Base-by-base conservation (phyloP, 2,888 invertebrate species). In the Eristalis tenax region DNA sequence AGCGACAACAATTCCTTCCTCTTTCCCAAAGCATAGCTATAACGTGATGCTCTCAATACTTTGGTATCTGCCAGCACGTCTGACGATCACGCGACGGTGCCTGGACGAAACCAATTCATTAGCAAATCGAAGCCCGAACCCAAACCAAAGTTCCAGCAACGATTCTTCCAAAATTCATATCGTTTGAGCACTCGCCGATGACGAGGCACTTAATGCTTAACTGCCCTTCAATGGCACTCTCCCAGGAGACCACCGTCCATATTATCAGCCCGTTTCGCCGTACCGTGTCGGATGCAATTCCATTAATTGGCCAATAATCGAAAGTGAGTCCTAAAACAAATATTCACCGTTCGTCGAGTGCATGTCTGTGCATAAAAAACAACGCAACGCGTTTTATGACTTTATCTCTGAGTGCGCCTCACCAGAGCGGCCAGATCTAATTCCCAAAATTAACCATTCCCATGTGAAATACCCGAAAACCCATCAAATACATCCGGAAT, bases 281-380 rank as follows among this genome's bases (percentile, higher is more conserved):
- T 50, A 4, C 43, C 43, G 35, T 28, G 28, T 32, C 28, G 66
- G 64, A 83, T 79, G 28, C 87, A 87, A 79, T 87, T 83, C 79
- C 75, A 76, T 76, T 83, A 87, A 87, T 83, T 79, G 79, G 75
- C 75, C 79, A 79, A 71, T 83, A 83, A 83, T 83, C 83, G 79
- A 76, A 83, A 83, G 68, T 74, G 70, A 61, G 66, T 64, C 59
- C 40, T 80, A 73, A 77, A 78, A 83, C 11, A 66, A 70, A 38
- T 69, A 74, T n/a, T 18, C 43, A 38, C 26, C 23, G 40, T 38
- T 61, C 18, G 50, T 23, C 57, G 43, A 63, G 23, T 43, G 22
- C 38, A 66, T 68, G 43, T 43, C 26, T 18, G 59, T 61, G 3
- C 28, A 56, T 56, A 18, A 18, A 57, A 15, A 23, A 26, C 6